Evolutionary conservation across 2,113 vertebrate genomes (phyloP).

Genomic region (Procavia capensis): DNA sequence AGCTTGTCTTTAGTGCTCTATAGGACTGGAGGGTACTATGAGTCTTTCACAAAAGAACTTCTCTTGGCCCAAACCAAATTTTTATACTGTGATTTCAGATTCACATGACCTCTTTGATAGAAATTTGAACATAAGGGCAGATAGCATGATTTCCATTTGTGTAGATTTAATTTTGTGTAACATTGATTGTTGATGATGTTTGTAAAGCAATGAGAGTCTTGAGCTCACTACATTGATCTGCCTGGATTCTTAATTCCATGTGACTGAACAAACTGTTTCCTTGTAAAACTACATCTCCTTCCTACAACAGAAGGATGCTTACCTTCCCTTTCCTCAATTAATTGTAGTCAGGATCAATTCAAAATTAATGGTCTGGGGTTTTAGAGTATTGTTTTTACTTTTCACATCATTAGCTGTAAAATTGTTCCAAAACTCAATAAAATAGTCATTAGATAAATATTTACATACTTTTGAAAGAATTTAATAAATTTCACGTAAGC

Average conservation of each 20-base stretch:
- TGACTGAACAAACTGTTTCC: conserved; percentile 33
- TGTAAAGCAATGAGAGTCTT: conserved; percentile 60
- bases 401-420: conserved; percentile 7
- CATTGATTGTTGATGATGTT: conserved; percentile 28
- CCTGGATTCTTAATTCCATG: conserved; percentile 54
- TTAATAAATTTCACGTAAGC: conserved; percentile 6
- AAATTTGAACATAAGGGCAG: conserved; percentile 53
- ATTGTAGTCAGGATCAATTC: not conserved
- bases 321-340: conserved; percentile 12
- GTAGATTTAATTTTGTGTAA: conserved; percentile 50
- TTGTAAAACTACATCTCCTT: conserved; percentile 50
- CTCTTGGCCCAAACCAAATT: conserved; percentile 35
- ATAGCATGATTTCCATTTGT: conserved; percentile 29
- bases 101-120: conserved; percentile 18
- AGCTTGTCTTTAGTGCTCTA: conserved; percentile 1
- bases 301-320: not conserved
- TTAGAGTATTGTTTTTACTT: conserved; percentile 37
- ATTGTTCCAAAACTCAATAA: conserved; percentile 42
- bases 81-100: conserved; percentile 36
- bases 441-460: conserved; percentile 35
- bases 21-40: not conserved
- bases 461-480: conserved; percentile 13
- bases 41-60: conserved; percentile 53
- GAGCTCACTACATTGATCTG: not conserved
- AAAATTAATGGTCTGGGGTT: conserved; percentile 41